Base-by-base conservation (phyloP, 2,113 vertebrate genomes). In the Lagenorhynchus albirostris region DNA sequence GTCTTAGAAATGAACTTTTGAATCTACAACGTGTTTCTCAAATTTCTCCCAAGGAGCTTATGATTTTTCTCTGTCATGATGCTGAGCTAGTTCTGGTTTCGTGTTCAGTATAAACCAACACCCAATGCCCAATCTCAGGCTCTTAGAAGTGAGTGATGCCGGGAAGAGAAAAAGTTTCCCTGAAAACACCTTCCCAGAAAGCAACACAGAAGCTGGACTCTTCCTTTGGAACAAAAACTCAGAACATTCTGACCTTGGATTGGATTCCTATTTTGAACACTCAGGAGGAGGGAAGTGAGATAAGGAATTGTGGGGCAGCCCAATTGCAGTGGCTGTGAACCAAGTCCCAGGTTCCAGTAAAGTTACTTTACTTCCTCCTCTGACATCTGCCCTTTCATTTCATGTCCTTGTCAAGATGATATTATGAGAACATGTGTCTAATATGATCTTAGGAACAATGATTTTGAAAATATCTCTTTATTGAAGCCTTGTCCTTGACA, bases 181-280 rank as follows among this genome's bases (percentile, higher is more conserved):
- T 91, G 76, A 91, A 91, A 89, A 50, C 13, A 58, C 17, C 20
- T 85, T 91, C 38, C 50, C 87, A 70, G 70, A 91, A 89, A 85
- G 70, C 31, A 38, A 74, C 20, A 55, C 41, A 67, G 70, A 80
- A 65, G 26, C 33, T 91, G 36, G n/a, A 36, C 23, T 79, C 38
- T 55, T 91, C 26, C 68, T 53, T 85, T 15, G 91, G 81, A 93
- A 68, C 21, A 85, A 41, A 77, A 63, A 50, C 31, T 88, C 90
- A 23, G 82, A 76, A 80, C 11, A 76, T 81, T 67, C 14, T 77
- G 60, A 84, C 90, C 77, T 76, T 91, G 77, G 20, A 47, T 38
- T 67, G 67, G 62, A 67, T 44, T 90, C 26, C 63, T 88, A 21
- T 60, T 96, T 89, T 89, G 71, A 65, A 86, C 55, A 91, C 33